Base-by-base conservation (phyloP, 2,888 invertebrate genomes). In the Rotaria macrura region DNA sequence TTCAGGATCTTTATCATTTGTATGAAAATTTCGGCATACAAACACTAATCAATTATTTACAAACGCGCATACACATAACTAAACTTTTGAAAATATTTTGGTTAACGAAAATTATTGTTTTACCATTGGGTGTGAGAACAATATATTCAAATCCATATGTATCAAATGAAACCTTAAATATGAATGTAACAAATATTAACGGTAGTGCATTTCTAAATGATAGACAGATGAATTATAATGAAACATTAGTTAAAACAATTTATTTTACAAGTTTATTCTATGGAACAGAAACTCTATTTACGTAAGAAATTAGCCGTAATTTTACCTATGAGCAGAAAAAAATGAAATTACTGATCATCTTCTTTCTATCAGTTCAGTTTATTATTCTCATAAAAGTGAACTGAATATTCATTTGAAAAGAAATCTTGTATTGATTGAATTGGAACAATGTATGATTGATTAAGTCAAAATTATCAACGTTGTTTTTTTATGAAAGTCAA, bases 181-280 rank as follows among this genome's bases (percentile, higher is more conserved):
- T 79, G 1, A 38, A 25, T 43, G 43, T 43, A 25, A 25, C 17
- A 23, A 79, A 43, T 43, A n/a, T 40, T 4, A 43, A 10, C 25
- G 43, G 43, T 6, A 79, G 43, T 40, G 14, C 14, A 3, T 25
- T 43, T 3, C 1, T 25, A n/a, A 12, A n/a, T 25, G 38, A 79
- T 25, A 23, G 43, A 43, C 23, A 40, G 10, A 40, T 43, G 10
- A n/a, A 14, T 40, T 79, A 79, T n/a, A 79, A 79, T 79, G 23
- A 43, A n/a, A 79, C 79, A 7, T 43, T 43, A 43, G 20, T 79
- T 34, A 79, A 79, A n/a, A 79, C 79, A 25, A 25, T 79, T 79
- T 79, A 79, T 79, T 79, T 43, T 79, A 79, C 79, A 43, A 79
- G 43, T 43, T 43, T 79, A n/a, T 79, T 43, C 9, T 79, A 79